These are phyloP conservation scores for Oikopleura dioica DNA, from an alignment of 23 tunicate species.

Conservation along the genomic window DNA sequence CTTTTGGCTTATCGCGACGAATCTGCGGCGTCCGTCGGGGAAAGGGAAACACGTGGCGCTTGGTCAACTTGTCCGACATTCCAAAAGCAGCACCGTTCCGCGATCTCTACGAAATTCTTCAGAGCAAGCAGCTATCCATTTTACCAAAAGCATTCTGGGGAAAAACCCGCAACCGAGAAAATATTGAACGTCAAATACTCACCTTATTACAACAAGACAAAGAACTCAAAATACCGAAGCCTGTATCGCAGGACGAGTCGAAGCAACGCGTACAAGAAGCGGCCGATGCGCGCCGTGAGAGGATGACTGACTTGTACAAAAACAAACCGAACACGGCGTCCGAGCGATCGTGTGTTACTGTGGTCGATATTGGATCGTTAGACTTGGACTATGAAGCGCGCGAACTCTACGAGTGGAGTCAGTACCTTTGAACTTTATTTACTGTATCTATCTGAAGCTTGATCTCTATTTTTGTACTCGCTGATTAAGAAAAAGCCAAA, in stretches of 20 bases:
- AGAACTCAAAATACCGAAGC: neutral
- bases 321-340: neutral
- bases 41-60: neutral
- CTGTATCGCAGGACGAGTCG: neutral
- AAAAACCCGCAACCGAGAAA: neutral
- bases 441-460: neutral
- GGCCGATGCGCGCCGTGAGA: neutral
- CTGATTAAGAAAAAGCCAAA: neutral
- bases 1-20: neutral
- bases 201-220: neutral
- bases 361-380: neutral
- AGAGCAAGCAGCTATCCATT: neutral
- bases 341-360: neutral
- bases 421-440: neutral
- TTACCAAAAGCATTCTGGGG: neutral
- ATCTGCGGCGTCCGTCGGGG: neutral
- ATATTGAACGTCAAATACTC: neutral
- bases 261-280: neutral
- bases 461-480: neutral
- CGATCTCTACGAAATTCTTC: neutral
- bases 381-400: slow-evolving; percentile 7
- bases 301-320: neutral
- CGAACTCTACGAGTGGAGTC: slow-evolving; percentile 11
- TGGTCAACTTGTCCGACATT: neutral
- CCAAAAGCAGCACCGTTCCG: slow-evolving; percentile 6